phyloP scores from a whole-genome alignment of 2,888 invertebrate species.

The Sarcophaga caerulescens region DNA sequence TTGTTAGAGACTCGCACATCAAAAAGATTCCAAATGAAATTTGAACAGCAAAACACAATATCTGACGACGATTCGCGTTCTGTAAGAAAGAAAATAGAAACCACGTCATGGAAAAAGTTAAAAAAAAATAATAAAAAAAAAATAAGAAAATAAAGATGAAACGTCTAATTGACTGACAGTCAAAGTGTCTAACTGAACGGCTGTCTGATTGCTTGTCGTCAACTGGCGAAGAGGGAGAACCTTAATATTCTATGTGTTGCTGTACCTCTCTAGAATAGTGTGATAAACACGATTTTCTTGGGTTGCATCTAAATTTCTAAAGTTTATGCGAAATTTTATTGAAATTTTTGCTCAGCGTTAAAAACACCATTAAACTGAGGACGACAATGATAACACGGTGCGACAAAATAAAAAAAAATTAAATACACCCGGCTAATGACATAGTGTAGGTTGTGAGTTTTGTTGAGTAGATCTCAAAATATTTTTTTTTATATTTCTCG shows the following conservation, averaged over 20 bases:
- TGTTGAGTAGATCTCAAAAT: no score
- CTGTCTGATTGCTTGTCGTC: not conserved
- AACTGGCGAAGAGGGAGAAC: no score
- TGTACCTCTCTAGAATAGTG: not conserved
- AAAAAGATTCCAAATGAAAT: constrained; percentile 29
- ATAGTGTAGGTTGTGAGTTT: no score
- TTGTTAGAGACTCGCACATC: not conserved
- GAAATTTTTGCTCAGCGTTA: constrained; percentile 16
- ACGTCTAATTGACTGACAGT: not conserved
- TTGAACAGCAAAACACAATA: no score
- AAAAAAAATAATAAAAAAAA: not conserved
- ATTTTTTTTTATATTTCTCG: no score
- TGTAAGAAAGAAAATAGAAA: no score
- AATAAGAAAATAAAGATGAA: not conserved
- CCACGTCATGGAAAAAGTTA: constrained; percentile 1
- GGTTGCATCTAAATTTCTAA: constrained; percentile 27
- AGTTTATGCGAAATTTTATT: constrained; percentile 34
- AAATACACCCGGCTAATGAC: no score
- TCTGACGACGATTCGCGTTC: no score
- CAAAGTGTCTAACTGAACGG: not conserved
- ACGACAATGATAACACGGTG: not conserved
- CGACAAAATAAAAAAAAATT: no score
- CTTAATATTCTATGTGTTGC: constrained; percentile 2
- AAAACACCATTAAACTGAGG: not conserved
- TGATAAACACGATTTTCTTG: constrained; percentile 31